Base-by-base conservation (phyloP, 2,888 invertebrate genomes). In the Temnothorax unifasciatus region DNA sequence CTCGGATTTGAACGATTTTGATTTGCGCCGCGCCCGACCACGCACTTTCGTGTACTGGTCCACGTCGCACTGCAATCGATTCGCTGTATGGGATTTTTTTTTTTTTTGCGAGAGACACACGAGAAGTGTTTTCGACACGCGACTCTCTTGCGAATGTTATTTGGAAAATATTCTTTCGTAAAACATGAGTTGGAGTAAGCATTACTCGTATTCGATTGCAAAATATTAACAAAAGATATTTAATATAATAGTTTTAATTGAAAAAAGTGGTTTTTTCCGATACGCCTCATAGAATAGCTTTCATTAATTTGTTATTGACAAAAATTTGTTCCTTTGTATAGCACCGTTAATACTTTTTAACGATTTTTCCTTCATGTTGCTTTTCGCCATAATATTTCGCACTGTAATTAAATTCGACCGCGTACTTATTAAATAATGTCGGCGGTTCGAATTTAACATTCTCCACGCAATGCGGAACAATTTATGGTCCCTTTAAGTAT, bases 1-100 rank as follows among this genome's bases (percentile, higher is more conserved):
- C 90, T 96, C 96, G 5, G 96, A 96, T 89, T 96, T 96, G 86
- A 95, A 95, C 4, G 95, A 94, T 90, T 95, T 95, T 0, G 95
- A 95, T 87, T 96, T 95, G 81, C 95, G 95, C 64, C 95, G 95
- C 50, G 95, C 94, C 13, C 95, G 94, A 85, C 95, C 93, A 57
- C 94, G 92, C 52, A 93, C 92, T 89, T 94, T 94, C 54, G 93
- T 93, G 85, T 94, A 94, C 83, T 93, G 94, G 88, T 94, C 94
- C 87, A 93, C 91, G 83, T 94, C 94, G 88, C 93, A 94, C 94
- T 94, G 93, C 52, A 92, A 90, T 69, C 79, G 63, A 63, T 64
- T 52, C 18, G 38, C 18, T 9, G 77, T n/a, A 5, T 79, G 57
- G 21, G 25, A 50, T 13, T 47, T 25, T 13, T 47, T 25, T 47